These are phyloP conservation scores for Galemys pyrenaicus DNA, from an alignment of 2,113 vertebrate species.

Conservation along the genomic window DNA sequence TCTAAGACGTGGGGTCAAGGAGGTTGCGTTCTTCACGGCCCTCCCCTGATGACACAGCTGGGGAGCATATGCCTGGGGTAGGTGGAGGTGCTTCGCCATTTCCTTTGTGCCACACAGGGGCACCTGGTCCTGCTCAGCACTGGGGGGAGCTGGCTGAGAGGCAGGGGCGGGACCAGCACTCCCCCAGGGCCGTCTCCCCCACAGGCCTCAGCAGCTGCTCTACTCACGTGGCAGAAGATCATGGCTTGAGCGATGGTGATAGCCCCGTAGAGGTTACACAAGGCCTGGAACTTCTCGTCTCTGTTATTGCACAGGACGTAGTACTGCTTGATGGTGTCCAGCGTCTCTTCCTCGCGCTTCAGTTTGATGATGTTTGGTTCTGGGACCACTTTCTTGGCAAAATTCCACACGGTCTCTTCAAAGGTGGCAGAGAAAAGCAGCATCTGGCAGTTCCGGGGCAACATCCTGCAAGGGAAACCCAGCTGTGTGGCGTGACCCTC, in stretches of 20 bases:
- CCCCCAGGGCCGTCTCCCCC: background rate
- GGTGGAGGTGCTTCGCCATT: background rate
- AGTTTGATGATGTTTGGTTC: slow-evolving; percentile 97
- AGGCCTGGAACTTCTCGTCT: slow-evolving; percentile 94
- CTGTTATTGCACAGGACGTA: slow-evolving; percentile 91
- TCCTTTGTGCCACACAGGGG: background rate
- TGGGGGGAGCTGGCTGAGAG: background rate
- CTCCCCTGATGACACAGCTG: too few relatives aligned
- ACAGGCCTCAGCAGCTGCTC: background rate
- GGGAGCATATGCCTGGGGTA: too few relatives aligned
- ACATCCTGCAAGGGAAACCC: slow-evolving; percentile 85
- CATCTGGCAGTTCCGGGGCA: slow-evolving; percentile 95
- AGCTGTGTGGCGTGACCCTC: background rate
- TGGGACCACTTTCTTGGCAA: slow-evolving; percentile 93
- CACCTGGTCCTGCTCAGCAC: background rate
- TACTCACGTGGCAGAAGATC: slow-evolving; percentile 96
- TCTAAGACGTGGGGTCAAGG: too few relatives aligned
- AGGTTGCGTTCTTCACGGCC: too few relatives aligned
- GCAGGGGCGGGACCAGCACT: background rate
- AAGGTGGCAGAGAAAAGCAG: slow-evolving; percentile 98
- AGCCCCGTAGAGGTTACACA: slow-evolving; percentile 93
- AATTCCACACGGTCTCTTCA: slow-evolving; percentile 95
- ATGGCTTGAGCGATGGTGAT: slow-evolving; percentile 96
- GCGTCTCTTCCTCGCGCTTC: slow-evolving; percentile 95
- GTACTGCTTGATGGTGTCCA: slow-evolving; percentile 98